Conservation (phyloP, 2,113 vertebrate genomes). For the Sphyrna mokarran region DNA sequence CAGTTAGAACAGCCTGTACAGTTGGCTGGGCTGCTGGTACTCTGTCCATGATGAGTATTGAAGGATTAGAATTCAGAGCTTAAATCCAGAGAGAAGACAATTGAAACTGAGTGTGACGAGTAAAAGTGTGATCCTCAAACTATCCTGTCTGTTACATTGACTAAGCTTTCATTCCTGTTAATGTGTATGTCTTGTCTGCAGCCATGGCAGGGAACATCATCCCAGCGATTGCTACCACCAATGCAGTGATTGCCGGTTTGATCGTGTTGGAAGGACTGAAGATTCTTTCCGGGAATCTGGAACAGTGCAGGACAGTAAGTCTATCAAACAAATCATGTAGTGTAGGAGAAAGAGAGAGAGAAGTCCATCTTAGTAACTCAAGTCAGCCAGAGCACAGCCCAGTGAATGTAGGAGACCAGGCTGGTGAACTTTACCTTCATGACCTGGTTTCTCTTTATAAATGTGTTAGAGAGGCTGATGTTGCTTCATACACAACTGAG, state of each 20-base stretch:
- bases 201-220: conserved; percentile 99
- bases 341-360: background rate
- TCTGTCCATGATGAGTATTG: background rate
- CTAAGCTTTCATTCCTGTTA: background rate
- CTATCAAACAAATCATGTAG: background rate
- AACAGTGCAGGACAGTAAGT: conserved; percentile 87
- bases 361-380: background rate
- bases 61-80: background rate
- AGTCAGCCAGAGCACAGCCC: background rate
- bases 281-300: conserved; percentile 82
- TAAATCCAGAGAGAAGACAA: background rate
- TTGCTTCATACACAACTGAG: background rate
- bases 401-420: background rate
- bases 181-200: conserved; percentile 46
- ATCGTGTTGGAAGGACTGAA: conserved; percentile 90
- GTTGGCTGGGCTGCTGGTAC: background rate
- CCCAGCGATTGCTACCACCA: conserved; percentile 96
- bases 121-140: background rate
- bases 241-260: conserved; percentile 90
- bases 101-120: background rate
- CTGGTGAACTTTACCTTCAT: background rate
- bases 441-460: background rate
- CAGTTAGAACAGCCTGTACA: background rate
- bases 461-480: background rate
- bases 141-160: background rate